Percentiles rank a stretch among this genome's conserved stretches.
Conservation (phyloP, 2,113 vertebrate species). For the Cynoglossus semilaevis region DNA sequence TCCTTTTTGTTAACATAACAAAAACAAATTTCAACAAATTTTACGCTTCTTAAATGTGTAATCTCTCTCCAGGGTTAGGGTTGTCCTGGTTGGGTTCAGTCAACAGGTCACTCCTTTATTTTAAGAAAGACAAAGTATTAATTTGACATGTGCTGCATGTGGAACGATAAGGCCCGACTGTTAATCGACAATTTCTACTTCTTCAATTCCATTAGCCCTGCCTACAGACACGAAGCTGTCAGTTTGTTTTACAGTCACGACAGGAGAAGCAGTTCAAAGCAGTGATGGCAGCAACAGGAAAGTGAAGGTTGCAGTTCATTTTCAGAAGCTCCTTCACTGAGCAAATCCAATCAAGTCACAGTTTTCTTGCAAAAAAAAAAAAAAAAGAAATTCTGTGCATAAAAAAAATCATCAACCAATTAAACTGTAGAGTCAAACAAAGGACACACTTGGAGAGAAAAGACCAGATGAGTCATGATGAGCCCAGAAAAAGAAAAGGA, state of each 20-base stretch:
- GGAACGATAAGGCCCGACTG: too few relatives aligned
- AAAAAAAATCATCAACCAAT: slow-evolving; percentile 4
- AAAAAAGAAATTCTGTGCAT: slow-evolving; percentile 6
- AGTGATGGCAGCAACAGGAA: slow-evolving; percentile 11
- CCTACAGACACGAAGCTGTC: not conserved
- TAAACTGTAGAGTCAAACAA: slow-evolving; percentile 17
- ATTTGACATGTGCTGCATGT: too few relatives aligned
- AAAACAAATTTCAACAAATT: too few relatives aligned
- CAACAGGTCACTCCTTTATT: too few relatives aligned
- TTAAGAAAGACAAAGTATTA: too few relatives aligned
- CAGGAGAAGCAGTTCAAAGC: slow-evolving; percentile 24
- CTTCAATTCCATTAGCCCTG: too few relatives aligned
- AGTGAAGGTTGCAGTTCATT: slow-evolving; percentile 9
- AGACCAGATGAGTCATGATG: slow-evolving; percentile 16
- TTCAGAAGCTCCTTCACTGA: slow-evolving; percentile 9
- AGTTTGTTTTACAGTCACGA: slow-evolving; percentile 4
- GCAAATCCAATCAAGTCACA: slow-evolving; percentile 20
- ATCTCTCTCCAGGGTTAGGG: too few relatives aligned
- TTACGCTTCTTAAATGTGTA: too few relatives aligned
- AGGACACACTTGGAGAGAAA: slow-evolving; percentile 1
- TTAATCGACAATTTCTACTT: too few relatives aligned
- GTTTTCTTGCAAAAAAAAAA: slow-evolving; percentile 14
- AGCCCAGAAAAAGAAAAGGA: slow-evolving; percentile 17
- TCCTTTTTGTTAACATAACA: too few relatives aligned
- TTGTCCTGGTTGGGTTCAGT: too few relatives aligned